phyloP scores from a whole-genome alignment of 2,888 invertebrate genomes.

The Beris chalybata region DNA sequence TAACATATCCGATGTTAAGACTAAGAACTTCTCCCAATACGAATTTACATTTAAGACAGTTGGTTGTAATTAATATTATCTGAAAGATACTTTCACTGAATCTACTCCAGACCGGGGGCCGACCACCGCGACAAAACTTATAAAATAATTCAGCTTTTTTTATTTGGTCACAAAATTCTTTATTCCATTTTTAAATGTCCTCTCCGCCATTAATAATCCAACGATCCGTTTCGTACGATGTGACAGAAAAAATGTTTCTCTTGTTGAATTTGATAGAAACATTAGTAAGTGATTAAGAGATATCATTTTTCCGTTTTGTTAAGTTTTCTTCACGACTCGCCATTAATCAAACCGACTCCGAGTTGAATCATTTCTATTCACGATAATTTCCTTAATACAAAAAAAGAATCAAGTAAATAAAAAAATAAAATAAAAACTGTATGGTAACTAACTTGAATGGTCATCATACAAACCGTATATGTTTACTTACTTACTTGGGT shows the following conservation, averaged over 20 bases:
- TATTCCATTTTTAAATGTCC: neutral
- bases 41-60: constrained; percentile 7
- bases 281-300: constrained; percentile 37
- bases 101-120: neutral
- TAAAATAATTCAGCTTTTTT: no score
- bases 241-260: constrained; percentile 33
- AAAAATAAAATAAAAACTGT: constrained; percentile 5
- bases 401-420: neutral
- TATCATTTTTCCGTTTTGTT: constrained; percentile 35
- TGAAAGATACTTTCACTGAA: constrained; percentile 16
- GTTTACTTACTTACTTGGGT: no score
- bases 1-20: no score
- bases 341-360: constrained; percentile 27
- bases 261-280: constrained; percentile 37
- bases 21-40: no score
- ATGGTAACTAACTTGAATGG: neutral
- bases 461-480: no score
- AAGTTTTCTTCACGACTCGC: constrained; percentile 8
- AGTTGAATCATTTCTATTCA: constrained; percentile 14
- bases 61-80: constrained; percentile 29
- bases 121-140: no score
- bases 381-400: neutral
- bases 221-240: constrained; percentile 6
- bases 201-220: neutral
- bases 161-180: no score